phyloP scores from a whole-genome alignment of 1,140 invertebrate species.

The Atta cephalotes region DNA sequence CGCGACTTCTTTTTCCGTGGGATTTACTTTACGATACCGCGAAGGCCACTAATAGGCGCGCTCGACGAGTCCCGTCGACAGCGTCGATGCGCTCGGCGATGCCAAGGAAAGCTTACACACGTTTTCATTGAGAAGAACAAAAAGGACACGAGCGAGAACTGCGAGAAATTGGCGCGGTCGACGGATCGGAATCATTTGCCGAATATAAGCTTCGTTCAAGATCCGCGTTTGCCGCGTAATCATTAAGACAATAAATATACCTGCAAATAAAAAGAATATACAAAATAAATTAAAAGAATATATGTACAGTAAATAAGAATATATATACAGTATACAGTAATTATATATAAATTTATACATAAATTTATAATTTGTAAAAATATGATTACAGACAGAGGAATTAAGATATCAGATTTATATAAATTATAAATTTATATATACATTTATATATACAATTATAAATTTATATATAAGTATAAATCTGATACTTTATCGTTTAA shows the following conservation, averaged over 20 bases:
- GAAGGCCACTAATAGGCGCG: constrained; percentile 64
- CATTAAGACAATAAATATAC: not conserved
- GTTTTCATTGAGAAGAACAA: constrained; percentile 45
- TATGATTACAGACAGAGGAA: no score
- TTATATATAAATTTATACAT: not conserved
- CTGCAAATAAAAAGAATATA: not conserved
- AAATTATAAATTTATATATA: not conserved
- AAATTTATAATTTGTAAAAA: no score
- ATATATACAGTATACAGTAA: not conserved
- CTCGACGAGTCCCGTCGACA: constrained; percentile 33
- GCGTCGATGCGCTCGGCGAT: constrained; percentile 31
- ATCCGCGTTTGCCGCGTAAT: not conserved
- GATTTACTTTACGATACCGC: constrained; percentile 67
- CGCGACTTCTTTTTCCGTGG: constrained; percentile 51
- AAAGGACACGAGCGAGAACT: constrained; percentile 25
- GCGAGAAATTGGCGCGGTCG: constrained; percentile 17
- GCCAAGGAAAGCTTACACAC: constrained; percentile 56
- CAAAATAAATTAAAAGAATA: no score
- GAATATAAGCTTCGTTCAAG: not conserved
- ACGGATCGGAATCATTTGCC: not conserved
- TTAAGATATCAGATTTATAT: not conserved
- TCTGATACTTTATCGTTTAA: not conserved
- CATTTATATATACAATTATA: not conserved
- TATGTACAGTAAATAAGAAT: not conserved
- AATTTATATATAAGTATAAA: not conserved